Conservation (phyloP, 2,888 invertebrate species). For the Rhamnusium bicolor region DNA sequence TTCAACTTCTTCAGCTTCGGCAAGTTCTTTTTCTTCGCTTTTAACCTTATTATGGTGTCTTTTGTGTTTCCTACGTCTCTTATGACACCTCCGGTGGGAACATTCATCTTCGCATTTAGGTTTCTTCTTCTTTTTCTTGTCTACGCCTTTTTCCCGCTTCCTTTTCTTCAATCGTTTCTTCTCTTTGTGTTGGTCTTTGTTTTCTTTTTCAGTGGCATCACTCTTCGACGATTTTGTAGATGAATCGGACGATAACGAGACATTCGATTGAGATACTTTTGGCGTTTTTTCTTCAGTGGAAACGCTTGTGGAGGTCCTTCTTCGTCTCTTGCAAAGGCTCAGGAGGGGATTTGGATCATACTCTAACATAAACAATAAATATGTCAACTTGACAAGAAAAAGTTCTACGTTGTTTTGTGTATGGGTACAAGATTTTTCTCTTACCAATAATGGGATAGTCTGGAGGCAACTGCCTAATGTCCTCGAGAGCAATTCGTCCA, state of each 20-base stretch:
- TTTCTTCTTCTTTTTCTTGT: constrained; percentile 80
- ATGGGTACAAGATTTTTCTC: constrained; percentile 57
- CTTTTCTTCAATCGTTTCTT: constrained; percentile 81
- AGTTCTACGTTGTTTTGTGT: no score
- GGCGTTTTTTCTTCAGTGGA: constrained; percentile 69
- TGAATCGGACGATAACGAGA: constrained; percentile 48
- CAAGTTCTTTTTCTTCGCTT: constrained; percentile 12
- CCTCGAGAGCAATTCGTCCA: constrained; percentile 90
- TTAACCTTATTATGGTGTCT: constrained; percentile 76
- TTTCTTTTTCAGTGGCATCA: constrained; percentile 31
- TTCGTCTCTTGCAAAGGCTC: constrained; percentile 83
- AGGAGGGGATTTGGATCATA: constrained; percentile 87
- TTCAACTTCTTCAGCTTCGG: constrained; percentile 18
- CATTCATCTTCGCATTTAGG: constrained; percentile 81
- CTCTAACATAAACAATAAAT: constrained; percentile 74
- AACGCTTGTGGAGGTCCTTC: constrained; percentile 78
- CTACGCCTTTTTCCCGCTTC: constrained; percentile 76
- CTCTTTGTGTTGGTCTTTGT: constrained; percentile 72
- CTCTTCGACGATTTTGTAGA: constrained; percentile 27
- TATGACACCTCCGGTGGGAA: constrained; percentile 83
- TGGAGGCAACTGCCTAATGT: constrained; percentile 90
- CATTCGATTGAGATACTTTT: constrained; percentile 46
- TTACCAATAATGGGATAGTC: constrained; percentile 93
- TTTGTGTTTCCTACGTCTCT: constrained; percentile 85
- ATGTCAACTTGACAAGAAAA: constrained; percentile 2